A percentile compares a stretch with the other conserved stretches of the same genome.
Evolutionary conservation across 2,113 vertebrate species (phyloP).

Genomic region (Choloepus hoffmanni): DNA sequence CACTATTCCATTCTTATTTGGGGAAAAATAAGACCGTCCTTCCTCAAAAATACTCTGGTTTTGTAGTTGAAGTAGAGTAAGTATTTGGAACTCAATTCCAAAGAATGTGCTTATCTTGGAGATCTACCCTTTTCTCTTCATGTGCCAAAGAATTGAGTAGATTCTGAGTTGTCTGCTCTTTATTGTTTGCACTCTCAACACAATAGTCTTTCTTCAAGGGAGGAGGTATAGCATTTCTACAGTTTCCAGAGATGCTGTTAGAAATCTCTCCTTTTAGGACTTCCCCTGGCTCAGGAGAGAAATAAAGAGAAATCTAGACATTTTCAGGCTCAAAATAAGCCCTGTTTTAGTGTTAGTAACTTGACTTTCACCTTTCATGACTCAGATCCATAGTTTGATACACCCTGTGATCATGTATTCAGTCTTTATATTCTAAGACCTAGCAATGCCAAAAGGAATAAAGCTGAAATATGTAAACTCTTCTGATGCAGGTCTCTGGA

Average conservation of each 20-base stretch:
- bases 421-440: background rate
- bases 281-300: background rate
- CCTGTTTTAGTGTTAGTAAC: background rate
- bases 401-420: rapidly evolving
- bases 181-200: background rate
- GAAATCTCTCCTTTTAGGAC: background rate
- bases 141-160: conserved; percentile 52
- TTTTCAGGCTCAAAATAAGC: conserved; percentile 22
- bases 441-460: background rate
- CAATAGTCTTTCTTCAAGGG: background rate
- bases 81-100: background rate
- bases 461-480: background rate
- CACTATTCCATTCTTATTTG: background rate
- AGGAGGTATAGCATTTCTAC: background rate
- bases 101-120: conserved; percentile 35
- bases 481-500: conserved; percentile 21
- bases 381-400: background rate
- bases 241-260: background rate
- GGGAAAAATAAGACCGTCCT: conserved; percentile 37
- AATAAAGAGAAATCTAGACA: background rate
- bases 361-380: background rate
- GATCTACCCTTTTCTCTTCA: background rate
- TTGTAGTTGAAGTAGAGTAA: background rate
- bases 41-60: conserved; percentile 32
- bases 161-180: background rate